phyloP scores from a whole-genome alignment of 2,888 invertebrate genomes.

The Epinotia demarniana region DNA sequence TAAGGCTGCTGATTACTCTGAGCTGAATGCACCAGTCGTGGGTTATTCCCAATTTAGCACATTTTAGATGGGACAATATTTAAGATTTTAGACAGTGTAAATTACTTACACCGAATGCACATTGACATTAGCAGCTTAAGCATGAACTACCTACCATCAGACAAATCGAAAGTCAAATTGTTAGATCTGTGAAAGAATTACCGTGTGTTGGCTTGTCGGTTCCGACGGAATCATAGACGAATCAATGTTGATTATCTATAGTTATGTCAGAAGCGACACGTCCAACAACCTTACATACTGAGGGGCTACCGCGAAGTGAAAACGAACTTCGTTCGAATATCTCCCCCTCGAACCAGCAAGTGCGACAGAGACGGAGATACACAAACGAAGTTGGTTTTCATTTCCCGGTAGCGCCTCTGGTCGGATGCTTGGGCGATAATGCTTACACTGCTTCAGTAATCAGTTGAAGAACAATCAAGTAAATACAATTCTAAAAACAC shows the following conservation, averaged over 20 bases:
- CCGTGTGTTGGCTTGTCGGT: too few species aligned
- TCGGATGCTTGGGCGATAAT: neutral
- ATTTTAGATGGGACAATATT: neutral
- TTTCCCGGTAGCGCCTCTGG: too few species aligned
- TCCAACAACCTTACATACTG: neutral
- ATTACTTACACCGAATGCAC: neutral
- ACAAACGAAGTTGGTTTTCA: too few species aligned
- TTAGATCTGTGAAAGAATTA: neutral
- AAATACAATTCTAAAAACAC: neutral
- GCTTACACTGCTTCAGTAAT: neutral
- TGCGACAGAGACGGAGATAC: too few species aligned
- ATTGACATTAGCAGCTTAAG: neutral
- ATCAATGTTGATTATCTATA: too few species aligned
- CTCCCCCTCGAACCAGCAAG: too few species aligned
- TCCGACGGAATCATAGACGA: too few species aligned
- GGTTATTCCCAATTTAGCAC: slow-evolving; percentile 2
- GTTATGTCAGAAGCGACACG: neutral
- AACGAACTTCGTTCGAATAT: too few species aligned
- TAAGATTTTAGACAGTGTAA: neutral
- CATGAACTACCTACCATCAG: neutral
- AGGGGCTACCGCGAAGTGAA: too few species aligned
- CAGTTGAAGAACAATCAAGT: neutral
- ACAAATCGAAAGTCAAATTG: neutral
- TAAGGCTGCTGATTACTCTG: neutral
- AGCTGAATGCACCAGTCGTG: neutral